Percentiles rank a stretch among this genome's conserved stretches.
These are phyloP conservation scores for Silurus meridionalis DNA, from an alignment of 2,113 vertebrate genomes.

Conservation along the genomic window DNA sequence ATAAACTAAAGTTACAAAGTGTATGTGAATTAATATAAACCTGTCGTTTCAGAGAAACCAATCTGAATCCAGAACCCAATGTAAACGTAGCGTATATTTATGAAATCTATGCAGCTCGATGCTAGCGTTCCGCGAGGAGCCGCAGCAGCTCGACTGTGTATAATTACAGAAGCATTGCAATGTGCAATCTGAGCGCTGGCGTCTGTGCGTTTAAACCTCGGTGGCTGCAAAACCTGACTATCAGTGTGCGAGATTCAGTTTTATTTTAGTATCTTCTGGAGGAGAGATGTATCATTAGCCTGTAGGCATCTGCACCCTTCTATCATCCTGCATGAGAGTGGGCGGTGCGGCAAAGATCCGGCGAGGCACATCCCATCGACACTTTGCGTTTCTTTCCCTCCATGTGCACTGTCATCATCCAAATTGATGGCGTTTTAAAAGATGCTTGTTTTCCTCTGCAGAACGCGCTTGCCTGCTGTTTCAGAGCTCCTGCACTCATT, in stretches of 20 bases:
- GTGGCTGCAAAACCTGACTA: conserved; percentile 39
- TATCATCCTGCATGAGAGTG: conserved; percentile 17
- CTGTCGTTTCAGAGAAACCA: background rate
- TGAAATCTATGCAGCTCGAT: background rate
- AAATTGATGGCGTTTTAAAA: background rate
- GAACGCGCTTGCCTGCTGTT: background rate
- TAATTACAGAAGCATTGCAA: conserved; percentile 40
- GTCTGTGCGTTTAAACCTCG: conserved; percentile 27
- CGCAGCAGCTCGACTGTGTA: background rate
- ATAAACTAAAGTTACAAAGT: no score
- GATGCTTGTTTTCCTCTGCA: background rate
- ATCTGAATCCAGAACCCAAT: background rate
- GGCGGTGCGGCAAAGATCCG: background rate
- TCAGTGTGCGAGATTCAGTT: conserved; percentile 49
- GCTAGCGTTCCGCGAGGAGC: background rate
- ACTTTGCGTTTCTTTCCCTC: background rate
- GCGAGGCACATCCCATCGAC: background rate
- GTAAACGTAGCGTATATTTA: no score
- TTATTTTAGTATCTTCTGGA: conserved; percentile 47
- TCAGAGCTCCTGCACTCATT: background rate
- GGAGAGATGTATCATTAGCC: conserved; percentile 46
- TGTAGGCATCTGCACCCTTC: conserved; percentile 13
- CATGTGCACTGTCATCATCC: background rate
- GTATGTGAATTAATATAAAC: no score
- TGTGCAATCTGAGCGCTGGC: conserved; percentile 22